Conservation (phyloP, 2,888 invertebrate genomes). For the Bugula neritina region DNA sequence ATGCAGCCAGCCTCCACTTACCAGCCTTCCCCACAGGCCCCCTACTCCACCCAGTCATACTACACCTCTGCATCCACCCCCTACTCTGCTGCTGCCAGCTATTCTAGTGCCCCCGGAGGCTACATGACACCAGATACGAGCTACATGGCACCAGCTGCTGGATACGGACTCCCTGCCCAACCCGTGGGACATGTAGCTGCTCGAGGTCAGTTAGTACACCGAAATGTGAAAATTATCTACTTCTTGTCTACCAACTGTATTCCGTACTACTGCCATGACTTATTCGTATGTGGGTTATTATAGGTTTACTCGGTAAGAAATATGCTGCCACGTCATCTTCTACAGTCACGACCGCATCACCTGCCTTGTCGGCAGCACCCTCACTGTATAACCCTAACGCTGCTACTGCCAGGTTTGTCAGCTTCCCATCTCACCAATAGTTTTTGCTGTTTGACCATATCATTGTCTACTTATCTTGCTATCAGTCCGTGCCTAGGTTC, state of each 20-base stretch:
- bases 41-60: neutral
- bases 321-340: neutral
- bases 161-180: neutral
- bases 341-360: neutral
- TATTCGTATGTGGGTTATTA: neutral
- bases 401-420: neutral
- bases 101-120: neutral
- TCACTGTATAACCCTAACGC: conserved; percentile 26
- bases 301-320: conserved; percentile 7
- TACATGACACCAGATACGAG: neutral
- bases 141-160: neutral
- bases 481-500: no score
- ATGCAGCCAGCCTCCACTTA: neutral
- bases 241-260: neutral
- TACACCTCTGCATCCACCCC: no score
- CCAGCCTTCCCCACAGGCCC: neutral
- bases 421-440: no score
- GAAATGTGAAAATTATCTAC: no score
- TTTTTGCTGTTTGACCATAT: no score
- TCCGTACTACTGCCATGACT: neutral
- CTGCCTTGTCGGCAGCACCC: neutral
- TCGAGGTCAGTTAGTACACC: conserved; percentile 8
- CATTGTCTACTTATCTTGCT: no score
- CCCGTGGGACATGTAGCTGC: conserved; percentile 9
- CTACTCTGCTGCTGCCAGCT: neutral